Conservation (phyloP, 2,113 vertebrate species). For the Raja brachyura region DNA sequence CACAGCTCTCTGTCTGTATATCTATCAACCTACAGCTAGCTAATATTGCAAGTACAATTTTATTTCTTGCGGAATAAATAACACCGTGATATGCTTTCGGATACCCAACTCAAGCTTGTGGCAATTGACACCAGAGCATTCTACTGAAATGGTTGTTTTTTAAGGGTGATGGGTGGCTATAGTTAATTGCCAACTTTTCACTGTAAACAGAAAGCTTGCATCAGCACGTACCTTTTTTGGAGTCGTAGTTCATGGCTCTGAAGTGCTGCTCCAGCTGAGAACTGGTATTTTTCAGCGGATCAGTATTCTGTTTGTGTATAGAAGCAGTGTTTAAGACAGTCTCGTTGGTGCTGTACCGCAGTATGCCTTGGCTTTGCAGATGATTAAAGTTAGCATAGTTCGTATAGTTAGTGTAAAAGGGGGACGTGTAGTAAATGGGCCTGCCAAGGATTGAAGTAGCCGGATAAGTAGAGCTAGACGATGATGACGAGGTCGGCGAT, state of each 20-base stretch:
- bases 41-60: constrained; percentile 31
- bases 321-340: constrained; percentile 62
- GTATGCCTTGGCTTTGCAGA: constrained; percentile 87
- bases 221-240: constrained; percentile 87
- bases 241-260: constrained; percentile 74
- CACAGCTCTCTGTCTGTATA: constrained; percentile 50
- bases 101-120: neutral
- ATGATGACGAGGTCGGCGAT: constrained; percentile 64
- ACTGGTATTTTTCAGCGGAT: constrained; percentile 73
- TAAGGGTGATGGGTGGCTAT: neutral
- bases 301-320: constrained; percentile 71
- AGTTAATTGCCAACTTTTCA: constrained; percentile 1
- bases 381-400: constrained; percentile 96
- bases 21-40: constrained; percentile 5
- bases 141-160: neutral
- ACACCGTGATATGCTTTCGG: neutral
- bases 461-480: constrained; percentile 74
- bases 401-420: constrained; percentile 95
- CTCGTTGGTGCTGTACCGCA: constrained; percentile 79
- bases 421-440: constrained; percentile 94
- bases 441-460: constrained; percentile 86
- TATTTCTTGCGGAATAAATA: constrained; percentile 3
- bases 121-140: neutral
- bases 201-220: constrained; percentile 29
- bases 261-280: constrained; percentile 77